A percentile compares a stretch with the other conserved stretches of the same genome.
These are phyloP conservation scores for Heliconius charithonia DNA, from an alignment of 2,888 invertebrate genomes.

Conservation along the genomic window DNA sequence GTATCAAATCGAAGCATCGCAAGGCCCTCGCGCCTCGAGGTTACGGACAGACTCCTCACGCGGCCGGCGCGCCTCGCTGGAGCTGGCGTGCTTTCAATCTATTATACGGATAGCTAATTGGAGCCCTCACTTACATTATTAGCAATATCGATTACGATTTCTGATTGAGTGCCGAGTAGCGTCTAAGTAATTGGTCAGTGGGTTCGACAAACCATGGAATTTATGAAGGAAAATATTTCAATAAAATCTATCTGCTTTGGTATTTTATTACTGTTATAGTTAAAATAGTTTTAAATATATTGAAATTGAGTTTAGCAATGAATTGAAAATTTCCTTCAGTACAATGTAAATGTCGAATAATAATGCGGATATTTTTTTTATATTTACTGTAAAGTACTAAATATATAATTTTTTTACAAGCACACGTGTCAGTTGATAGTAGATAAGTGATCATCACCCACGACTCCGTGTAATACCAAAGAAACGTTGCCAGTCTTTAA, in stretches of 20 bases:
- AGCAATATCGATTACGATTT: slow-evolving; percentile 33
- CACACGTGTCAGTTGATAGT: too few species aligned
- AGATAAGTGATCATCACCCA: too few species aligned
- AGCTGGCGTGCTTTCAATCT: slow-evolving; percentile 45
- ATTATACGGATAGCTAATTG: slow-evolving; percentile 43
- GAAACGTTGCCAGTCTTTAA: too few species aligned
- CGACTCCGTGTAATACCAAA: too few species aligned
- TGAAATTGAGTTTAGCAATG: not conserved
- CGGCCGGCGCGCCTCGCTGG: slow-evolving; percentile 10
- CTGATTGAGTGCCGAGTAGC: slow-evolving; percentile 25
- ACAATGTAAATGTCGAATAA: too few species aligned
- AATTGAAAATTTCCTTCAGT: too few species aligned
- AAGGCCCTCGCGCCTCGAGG: slow-evolving; percentile 32
- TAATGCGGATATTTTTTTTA: too few species aligned
- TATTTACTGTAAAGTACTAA: too few species aligned
- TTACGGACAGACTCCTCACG: slow-evolving; percentile 39
- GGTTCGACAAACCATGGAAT: not conserved
- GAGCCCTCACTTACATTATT: slow-evolving; percentile 40
- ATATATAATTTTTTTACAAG: too few species aligned
- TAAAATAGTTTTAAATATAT: not conserved
- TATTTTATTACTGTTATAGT: not conserved
- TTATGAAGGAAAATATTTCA: not conserved
- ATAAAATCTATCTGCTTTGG: not conserved
- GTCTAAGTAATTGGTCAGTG: slow-evolving; percentile 30
- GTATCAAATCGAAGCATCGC: slow-evolving; percentile 23